phyloP scores from a whole-genome alignment of 1,140 invertebrate genomes.

The Eumaeus atala region DNA sequence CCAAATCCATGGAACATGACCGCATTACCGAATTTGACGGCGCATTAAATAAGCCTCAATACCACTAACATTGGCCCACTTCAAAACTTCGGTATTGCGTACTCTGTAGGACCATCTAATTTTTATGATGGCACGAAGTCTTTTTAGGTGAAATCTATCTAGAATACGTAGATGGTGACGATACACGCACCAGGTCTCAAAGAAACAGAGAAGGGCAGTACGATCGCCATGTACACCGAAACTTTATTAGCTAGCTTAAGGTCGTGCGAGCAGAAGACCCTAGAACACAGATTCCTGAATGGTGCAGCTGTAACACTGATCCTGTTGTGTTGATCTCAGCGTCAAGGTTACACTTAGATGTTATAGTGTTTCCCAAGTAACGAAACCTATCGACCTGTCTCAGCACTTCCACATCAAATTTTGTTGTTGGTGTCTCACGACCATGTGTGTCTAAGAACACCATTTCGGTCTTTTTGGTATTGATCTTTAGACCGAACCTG shows the following conservation, averaged over 20 bases:
- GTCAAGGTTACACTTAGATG: slow-evolving; percentile 1
- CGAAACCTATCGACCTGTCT: slow-evolving; percentile 11
- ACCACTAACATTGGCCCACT: too few relatives aligned
- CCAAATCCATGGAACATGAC: too few relatives aligned
- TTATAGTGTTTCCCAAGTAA: slow-evolving; percentile 11
- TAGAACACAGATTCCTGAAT: not conserved
- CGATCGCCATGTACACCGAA: too few relatives aligned
- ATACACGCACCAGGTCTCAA: too few relatives aligned
- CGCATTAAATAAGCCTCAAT: too few relatives aligned
- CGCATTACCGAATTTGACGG: too few relatives aligned
- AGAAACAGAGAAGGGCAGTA: too few relatives aligned
- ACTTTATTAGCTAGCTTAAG: not conserved
- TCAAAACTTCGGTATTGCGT: too few relatives aligned
- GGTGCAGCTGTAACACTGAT: not conserved
- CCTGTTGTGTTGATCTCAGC: not conserved
- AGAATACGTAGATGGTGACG: too few relatives aligned
- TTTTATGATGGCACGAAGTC: too few relatives aligned
- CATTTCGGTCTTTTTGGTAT: slow-evolving; percentile 27
- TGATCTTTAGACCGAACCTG: slow-evolving; percentile 6
- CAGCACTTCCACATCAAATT: slow-evolving; percentile 11
- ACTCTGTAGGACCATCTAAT: too few relatives aligned
- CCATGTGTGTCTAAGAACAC: slow-evolving; percentile 22
- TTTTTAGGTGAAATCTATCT: too few relatives aligned
- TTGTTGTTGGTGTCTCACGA: slow-evolving; percentile 13
- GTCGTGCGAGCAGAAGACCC: not conserved